These are phyloP conservation scores for Zaprionus bogoriensis DNA, from an alignment of 2,888 invertebrate genomes.

Conservation along the genomic window DNA sequence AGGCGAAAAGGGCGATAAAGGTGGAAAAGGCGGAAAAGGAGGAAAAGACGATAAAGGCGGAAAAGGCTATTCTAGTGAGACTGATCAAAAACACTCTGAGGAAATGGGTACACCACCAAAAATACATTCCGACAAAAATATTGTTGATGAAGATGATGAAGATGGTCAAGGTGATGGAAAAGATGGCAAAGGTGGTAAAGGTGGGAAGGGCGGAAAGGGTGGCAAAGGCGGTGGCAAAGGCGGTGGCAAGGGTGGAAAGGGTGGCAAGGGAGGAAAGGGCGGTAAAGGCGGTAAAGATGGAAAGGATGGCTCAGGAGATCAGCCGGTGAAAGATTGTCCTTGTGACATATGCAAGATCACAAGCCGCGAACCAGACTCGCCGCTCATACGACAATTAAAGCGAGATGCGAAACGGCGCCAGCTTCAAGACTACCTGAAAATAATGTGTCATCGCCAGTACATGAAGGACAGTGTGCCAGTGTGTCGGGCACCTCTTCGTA, in stretches of 20 bases:
- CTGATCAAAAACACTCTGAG: background rate
- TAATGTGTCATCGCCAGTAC: conserved; percentile 23
- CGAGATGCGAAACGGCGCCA: conserved; percentile 13
- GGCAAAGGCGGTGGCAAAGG: background rate
- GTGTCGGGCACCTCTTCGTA: conserved; percentile 18
- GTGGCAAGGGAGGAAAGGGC: no score
- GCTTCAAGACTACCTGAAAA: conserved; percentile 13
- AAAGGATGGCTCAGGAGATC: no score
- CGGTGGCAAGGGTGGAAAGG: no score
- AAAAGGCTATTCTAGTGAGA: no score
- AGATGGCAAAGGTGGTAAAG: no score
- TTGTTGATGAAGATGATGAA: no score
- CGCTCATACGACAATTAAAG: conserved; percentile 36
- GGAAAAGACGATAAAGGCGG: background rate
- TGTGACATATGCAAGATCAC: conserved; percentile 8
- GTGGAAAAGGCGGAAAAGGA: background rate
- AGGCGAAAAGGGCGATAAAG: background rate
- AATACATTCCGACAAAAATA: background rate
- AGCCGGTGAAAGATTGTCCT: conserved; percentile 22
- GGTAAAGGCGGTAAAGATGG: no score
- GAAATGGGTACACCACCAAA: background rate
- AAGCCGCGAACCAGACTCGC: conserved; percentile 26
- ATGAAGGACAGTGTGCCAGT: background rate
- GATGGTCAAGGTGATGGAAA: no score
- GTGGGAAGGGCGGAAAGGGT: no score